A percentile compares a stretch with the other conserved stretches of the same genome.
phyloP scores from a whole-genome alignment of 2,888 invertebrate genomes.

The Leptinotarsa haldemani region DNA sequence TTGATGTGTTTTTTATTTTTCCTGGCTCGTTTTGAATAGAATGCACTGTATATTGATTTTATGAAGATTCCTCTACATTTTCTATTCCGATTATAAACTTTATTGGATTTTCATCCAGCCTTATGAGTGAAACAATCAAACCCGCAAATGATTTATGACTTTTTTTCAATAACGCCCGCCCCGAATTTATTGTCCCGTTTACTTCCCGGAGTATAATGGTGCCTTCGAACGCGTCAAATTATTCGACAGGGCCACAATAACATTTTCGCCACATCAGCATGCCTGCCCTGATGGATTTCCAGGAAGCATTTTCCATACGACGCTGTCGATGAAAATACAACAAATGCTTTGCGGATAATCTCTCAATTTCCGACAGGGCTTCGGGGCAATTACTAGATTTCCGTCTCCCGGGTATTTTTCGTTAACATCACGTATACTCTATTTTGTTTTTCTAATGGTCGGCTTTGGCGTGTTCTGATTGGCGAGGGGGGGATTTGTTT shows the following conservation, averaged over 20 bases:
- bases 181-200: neutral
- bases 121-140: neutral
- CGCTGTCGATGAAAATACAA: neutral
- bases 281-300: neutral
- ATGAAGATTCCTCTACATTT: too few species aligned
- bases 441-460: neutral
- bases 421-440: neutral
- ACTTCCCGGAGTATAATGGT: neutral
- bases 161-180: neutral
- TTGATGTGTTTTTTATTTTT: too few species aligned
- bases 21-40: too few species aligned
- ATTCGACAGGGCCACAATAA: neutral
- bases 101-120: too few species aligned
- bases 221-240: neutral
- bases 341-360: slow-evolving; percentile 6
- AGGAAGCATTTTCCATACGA: neutral
- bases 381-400: neutral
- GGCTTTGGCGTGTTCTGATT: neutral
- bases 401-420: neutral
- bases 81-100: too few species aligned
- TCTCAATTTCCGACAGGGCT: slow-evolving; percentile 10
- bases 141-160: neutral
- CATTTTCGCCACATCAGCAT: neutral
- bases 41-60: too few species aligned
- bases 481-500: neutral